Conservation (phyloP, 1,140 invertebrate genomes). For the Drosophila santomea region DNA sequence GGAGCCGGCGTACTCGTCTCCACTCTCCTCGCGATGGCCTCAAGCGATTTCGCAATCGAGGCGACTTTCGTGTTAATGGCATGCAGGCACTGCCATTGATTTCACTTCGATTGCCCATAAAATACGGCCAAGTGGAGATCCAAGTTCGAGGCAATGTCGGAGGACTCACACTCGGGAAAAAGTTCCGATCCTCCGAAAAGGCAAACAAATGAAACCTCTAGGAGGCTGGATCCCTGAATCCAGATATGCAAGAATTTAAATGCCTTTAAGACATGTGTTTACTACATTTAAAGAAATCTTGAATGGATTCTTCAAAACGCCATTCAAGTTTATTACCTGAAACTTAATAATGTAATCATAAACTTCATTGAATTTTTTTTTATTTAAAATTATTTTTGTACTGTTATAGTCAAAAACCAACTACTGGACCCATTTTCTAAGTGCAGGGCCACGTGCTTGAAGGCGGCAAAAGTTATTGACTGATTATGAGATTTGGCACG, state of each 20-base stretch:
- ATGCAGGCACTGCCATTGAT: constrained; percentile 82
- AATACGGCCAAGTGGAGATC: constrained; percentile 73
- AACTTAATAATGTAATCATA: no score
- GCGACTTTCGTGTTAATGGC: constrained; percentile 81
- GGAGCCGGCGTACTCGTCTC: constrained; percentile 1
- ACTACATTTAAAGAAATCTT: no score
- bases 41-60: constrained; percentile 68
- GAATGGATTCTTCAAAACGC: no score
- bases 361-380: no score
- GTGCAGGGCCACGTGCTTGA: constrained; percentile 70
- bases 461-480: constrained; percentile 83
- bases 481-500: constrained; percentile 83
- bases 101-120: constrained; percentile 83
- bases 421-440: background rate
- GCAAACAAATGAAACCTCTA: background rate
- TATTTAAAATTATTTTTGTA: background rate
- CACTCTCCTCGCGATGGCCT: constrained; percentile 52
- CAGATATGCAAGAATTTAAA: no score
- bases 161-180: constrained; percentile 28
- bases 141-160: constrained; percentile 30
- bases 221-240: no score
- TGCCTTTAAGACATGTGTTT: no score
- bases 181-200: background rate
- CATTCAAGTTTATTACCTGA: no score
- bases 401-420: no score